Conservation (phyloP, 2,113 vertebrate genomes). For the Pandion haliaetus region DNA sequence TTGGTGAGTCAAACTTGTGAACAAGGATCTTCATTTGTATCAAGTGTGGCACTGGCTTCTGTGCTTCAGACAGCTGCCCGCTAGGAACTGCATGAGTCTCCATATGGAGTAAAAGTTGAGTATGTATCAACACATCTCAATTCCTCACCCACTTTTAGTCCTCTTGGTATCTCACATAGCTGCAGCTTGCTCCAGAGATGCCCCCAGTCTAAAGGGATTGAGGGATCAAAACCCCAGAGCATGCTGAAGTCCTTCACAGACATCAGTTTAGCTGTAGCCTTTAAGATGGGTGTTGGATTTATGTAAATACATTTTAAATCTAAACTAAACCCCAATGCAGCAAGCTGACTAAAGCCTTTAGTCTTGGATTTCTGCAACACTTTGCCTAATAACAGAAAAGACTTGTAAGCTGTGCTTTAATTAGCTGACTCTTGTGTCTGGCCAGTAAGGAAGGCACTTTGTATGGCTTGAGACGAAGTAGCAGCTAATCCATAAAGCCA, state of each 20-base stretch:
- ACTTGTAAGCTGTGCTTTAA: neutral
- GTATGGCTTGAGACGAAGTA: neutral
- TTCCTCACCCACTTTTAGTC: neutral
- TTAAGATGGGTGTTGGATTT: neutral
- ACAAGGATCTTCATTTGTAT: neutral
- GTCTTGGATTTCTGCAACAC: neutral
- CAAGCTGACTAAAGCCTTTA: neutral
- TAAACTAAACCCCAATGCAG: neutral
- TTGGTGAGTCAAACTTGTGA: neutral
- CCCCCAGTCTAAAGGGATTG: neutral
- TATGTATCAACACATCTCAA: neutral
- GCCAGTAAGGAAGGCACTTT: neutral
- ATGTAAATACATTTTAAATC: slow-evolving; percentile 10
- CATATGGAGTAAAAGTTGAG: neutral
- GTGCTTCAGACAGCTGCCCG: neutral
- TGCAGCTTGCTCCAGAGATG: neutral
- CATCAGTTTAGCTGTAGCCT: neutral
- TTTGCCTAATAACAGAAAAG: neutral
- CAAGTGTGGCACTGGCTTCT: neutral
- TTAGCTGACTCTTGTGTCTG: neutral
- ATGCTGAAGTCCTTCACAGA: neutral
- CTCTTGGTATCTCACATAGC: neutral
- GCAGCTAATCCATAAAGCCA: slow-evolving; percentile 19
- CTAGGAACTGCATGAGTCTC: neutral
- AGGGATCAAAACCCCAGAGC: neutral